Evolutionary conservation across 1,140 invertebrate species (phyloP), one percentile per base, ranked within the genome.

Genomic region (Drosophila willistoni): DNA sequence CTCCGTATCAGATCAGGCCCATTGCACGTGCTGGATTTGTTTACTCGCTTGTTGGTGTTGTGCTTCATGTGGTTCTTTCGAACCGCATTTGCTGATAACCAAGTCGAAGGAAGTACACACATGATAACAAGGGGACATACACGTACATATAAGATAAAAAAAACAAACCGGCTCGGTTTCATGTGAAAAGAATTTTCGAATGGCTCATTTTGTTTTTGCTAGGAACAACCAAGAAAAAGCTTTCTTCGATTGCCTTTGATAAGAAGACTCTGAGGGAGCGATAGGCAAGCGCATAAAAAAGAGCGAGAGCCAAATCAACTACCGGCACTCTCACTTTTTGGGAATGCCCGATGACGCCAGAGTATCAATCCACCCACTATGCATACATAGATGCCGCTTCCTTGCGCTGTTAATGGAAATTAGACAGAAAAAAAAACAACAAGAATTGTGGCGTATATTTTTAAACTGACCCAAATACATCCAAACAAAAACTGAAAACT

Each of bases 381-480:
- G 10, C 7, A 4, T 25, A 19, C 55, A n/a, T 69, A 33, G 63
- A 57, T 69, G 59, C 17, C 29, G 56, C 71, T 71, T 86, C 82
- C 82, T 86, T 81, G 78, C 78, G 59, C 47, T 79, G 47, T 42
- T 64, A 71, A 76, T 68, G 66, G 60, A 77, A 73, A 76, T 79
- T 76, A 76, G 76, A 87, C n/a, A 76, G 73, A 65, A 83, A 76
- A 25, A 25, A 25, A 25, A 25, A 25, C 2, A 2, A 1, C 22
- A 25, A 77, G 29, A 65, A 65, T 61, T 44, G 73, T 41, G 41
- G 61, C 66, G 79, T 68, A 62, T 86, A 86, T 86, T 86, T 86
- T 73, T 86, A 86, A 86, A 79, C 62, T 86, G 83, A 86, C 83
- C 83, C 73, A 89, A 71, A 83, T 86, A 75, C 47, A 25, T 6